Evolutionary conservation across 2,113 vertebrate genomes (phyloP).

Genomic region (Oxyruncus cristatus): DNA sequence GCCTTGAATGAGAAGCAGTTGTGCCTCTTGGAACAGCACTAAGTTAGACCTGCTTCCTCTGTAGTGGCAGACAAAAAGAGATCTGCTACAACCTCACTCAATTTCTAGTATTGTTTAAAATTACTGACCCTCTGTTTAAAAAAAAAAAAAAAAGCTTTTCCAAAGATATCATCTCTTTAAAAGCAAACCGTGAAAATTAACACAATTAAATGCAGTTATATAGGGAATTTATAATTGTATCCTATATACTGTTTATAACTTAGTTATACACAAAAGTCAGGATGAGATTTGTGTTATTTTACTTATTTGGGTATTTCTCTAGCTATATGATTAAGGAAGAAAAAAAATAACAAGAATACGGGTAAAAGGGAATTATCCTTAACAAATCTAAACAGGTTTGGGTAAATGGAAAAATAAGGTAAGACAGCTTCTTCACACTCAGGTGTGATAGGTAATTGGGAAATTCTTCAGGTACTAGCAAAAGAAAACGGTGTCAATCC

Average conservation of each 20-base stretch:
- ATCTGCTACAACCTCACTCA: neutral
- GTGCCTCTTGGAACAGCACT: neutral
- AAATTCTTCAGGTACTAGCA: neutral
- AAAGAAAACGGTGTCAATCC: neutral
- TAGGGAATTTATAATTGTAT: neutral
- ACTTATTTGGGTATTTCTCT: neutral
- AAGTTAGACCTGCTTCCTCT: neutral
- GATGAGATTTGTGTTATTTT: neutral
- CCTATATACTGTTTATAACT: neutral
- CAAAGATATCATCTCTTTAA: neutral
- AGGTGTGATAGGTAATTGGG: neutral
- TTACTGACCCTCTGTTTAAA: neutral
- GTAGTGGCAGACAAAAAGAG: neutral
- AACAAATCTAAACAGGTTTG: neutral
- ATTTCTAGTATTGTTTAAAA: neutral
- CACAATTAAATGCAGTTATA: neutral
- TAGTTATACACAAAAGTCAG: neutral
- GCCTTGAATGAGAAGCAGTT: neutral
- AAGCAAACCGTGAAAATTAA: neutral
- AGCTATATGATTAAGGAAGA: neutral
- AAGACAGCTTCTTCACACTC: neutral
- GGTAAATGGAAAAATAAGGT: neutral
- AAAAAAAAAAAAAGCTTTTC: neutral
- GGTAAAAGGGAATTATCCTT: neutral
- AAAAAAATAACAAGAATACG: neutral